Percentiles rank a stretch among this genome's conserved stretches.
phyloP scores from a whole-genome alignment of 1,140 invertebrate species.

The Bombus consobrinus region DNA sequence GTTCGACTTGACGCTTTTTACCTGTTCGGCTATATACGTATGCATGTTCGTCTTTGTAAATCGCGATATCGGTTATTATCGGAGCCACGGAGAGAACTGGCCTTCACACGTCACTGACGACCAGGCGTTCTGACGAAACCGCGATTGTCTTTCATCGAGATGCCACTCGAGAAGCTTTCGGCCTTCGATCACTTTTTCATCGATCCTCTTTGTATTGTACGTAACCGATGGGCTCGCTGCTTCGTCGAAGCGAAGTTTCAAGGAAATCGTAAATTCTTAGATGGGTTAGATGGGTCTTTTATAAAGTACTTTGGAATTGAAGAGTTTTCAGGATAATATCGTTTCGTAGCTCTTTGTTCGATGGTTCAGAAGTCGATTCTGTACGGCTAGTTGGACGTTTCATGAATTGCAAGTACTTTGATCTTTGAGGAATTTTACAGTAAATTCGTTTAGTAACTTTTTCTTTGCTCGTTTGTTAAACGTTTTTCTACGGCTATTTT shows the following conservation, averaged over 20 bases:
- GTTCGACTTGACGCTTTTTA: constrained; percentile 35
- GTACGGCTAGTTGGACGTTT: too few species aligned
- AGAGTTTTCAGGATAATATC: too few species aligned
- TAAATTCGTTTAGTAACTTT: too few species aligned
- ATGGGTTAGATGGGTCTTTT: too few species aligned
- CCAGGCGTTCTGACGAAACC: constrained; percentile 31
- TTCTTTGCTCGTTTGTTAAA: too few species aligned
- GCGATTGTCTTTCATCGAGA: constrained; percentile 6
- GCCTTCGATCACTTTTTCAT: constrained; percentile 16
- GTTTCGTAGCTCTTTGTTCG: too few species aligned
- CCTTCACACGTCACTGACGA: constrained; percentile 38
- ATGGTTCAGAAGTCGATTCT: too few species aligned
- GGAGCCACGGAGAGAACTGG: constrained; percentile 25
- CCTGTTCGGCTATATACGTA: not conserved
- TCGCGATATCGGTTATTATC: not conserved
- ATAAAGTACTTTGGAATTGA: too few species aligned
- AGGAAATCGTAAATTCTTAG: not conserved
- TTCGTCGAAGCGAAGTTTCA: too few species aligned
- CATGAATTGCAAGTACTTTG: too few species aligned
- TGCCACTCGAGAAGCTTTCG: not conserved
- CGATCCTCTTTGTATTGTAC: not conserved
- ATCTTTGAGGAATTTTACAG: too few species aligned
- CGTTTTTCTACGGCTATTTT: not conserved
- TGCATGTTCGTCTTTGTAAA: not conserved
- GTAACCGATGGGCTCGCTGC: too few species aligned